These are phyloP conservation scores for Tachypleus tridentatus DNA, from an alignment of 1,140 invertebrate species.

Conservation along the genomic window DNA sequence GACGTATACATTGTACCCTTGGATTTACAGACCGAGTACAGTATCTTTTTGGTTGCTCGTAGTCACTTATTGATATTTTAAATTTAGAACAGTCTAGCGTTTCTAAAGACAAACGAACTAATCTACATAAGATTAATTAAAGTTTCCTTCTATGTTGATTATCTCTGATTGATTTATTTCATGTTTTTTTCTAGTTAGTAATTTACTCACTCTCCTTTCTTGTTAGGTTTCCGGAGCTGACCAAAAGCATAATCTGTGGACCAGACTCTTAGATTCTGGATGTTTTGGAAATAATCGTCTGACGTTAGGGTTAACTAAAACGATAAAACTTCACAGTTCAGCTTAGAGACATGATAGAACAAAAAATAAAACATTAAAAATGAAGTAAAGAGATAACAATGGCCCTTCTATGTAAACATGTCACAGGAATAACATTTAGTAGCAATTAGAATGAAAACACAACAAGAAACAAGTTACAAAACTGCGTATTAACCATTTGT, in stretches of 20 bases:
- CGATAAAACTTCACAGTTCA: constrained; percentile 14
- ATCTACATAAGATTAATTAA: too few relatives aligned
- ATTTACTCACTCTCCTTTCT: constrained; percentile 53
- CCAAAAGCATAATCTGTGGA: constrained; percentile 61
- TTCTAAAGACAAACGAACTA: too few relatives aligned
- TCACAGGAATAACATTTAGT: too few relatives aligned
- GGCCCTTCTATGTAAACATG: too few relatives aligned
- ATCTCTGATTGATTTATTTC: not conserved
- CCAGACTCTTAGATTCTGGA: constrained; percentile 58
- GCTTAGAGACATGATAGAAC: not conserved
- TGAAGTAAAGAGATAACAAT: too few relatives aligned
- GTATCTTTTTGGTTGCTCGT: too few relatives aligned
- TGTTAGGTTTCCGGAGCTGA: constrained; percentile 58
- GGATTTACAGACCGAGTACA: too few relatives aligned
- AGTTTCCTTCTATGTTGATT: too few relatives aligned
- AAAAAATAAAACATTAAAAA: too few relatives aligned
- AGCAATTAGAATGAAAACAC: constrained; percentile 2
- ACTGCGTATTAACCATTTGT: not conserved
- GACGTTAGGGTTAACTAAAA: constrained; percentile 51
- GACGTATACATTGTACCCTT: too few relatives aligned
- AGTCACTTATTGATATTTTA: too few relatives aligned
- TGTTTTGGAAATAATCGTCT: constrained; percentile 55
- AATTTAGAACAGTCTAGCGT: too few relatives aligned
- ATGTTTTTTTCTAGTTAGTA: not conserved
- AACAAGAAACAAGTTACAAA: not conserved